phyloP scores from a whole-genome alignment of 2,113 vertebrate genomes.

The Alligator sinensis region DNA sequence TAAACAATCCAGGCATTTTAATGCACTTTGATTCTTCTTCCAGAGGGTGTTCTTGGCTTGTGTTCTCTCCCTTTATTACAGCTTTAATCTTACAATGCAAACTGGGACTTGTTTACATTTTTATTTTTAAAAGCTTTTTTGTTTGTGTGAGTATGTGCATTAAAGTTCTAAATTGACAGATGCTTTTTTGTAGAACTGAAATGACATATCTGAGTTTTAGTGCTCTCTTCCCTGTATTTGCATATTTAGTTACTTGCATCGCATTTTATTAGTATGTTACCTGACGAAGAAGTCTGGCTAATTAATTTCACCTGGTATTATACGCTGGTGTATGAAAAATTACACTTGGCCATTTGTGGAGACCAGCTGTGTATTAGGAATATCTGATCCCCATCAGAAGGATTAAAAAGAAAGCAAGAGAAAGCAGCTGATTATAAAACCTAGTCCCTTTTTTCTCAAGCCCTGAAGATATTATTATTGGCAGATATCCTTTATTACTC shows the following conservation, averaged over 20 bases:
- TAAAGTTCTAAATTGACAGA: conserved; percentile 70
- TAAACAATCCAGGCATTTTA: conserved; percentile 63
- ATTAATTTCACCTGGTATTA: conserved; percentile 82
- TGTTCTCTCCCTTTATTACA: conserved; percentile 56
- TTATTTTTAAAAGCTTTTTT: conserved; percentile 60
- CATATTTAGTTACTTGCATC: conserved; percentile 78
- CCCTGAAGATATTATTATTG: conserved; percentile 73
- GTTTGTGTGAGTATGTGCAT: background rate
- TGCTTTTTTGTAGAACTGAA: conserved; percentile 72
- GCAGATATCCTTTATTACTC: conserved; percentile 74
- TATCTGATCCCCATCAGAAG: conserved; percentile 74
- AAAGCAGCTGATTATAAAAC: conserved; percentile 78
- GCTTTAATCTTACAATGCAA: conserved; percentile 58
- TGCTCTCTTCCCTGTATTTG: conserved; percentile 63
- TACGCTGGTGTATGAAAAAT: conserved; percentile 63
- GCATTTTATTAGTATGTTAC: conserved; percentile 74
- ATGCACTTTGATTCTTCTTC: conserved; percentile 46
- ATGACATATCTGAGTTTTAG: conserved; percentile 63
- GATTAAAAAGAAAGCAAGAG: conserved; percentile 48
- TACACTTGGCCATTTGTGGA: conserved; percentile 66
- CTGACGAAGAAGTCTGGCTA: conserved; percentile 71
- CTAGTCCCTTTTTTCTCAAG: conserved; percentile 49
- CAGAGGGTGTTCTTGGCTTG: conserved; percentile 42
- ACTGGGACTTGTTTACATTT: conserved; percentile 58
- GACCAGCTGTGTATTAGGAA: conserved; percentile 76